A percentile compares a stretch with the other conserved stretches of the same genome.
phyloP scores from a whole-genome alignment of 2,888 invertebrate genomes.

The Amphipoea lucens region DNA sequence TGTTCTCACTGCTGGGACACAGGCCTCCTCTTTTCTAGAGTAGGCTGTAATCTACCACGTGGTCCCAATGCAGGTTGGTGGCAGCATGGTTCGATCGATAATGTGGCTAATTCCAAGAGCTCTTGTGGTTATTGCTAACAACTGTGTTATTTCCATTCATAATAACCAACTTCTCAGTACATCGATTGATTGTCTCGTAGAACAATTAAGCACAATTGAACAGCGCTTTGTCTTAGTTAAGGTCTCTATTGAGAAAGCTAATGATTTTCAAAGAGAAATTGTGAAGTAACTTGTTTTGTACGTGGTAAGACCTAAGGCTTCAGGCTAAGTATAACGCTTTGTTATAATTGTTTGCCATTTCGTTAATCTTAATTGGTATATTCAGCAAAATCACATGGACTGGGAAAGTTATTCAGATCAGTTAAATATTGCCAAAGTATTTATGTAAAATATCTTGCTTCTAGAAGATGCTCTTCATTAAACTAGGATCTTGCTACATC shows the following conservation, averaged over 20 bases:
- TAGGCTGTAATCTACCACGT: too few relatives aligned
- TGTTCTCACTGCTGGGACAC: too few relatives aligned
- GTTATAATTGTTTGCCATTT: constrained; percentile 13
- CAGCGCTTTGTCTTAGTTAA: constrained; percentile 43
- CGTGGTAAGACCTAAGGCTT: too few relatives aligned
- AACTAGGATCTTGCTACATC: too few relatives aligned
- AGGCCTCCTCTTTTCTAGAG: too few relatives aligned
- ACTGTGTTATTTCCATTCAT: constrained; percentile 22
- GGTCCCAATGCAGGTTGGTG: too few relatives aligned
- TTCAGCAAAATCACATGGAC: too few relatives aligned
- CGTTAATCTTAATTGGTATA: neutral
- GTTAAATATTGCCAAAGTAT: too few relatives aligned
- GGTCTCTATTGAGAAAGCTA: constrained; percentile 22
- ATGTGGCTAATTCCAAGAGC: neutral
- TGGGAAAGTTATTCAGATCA: too few relatives aligned
- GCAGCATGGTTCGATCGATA: neutral
- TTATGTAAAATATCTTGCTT: too few relatives aligned
- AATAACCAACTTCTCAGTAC: constrained; percentile 7
- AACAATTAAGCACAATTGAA: constrained; percentile 44
- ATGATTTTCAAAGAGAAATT: constrained; percentile 30
- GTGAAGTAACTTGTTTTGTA: constrained; percentile 16
- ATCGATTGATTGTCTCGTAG: constrained; percentile 34
- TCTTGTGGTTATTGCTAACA: neutral
- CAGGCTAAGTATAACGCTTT: neutral
- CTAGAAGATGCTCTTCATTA: too few relatives aligned